Evolutionary conservation across 1,140 invertebrate species (phyloP).

Genomic region (Bactericera cockerelli): DNA sequence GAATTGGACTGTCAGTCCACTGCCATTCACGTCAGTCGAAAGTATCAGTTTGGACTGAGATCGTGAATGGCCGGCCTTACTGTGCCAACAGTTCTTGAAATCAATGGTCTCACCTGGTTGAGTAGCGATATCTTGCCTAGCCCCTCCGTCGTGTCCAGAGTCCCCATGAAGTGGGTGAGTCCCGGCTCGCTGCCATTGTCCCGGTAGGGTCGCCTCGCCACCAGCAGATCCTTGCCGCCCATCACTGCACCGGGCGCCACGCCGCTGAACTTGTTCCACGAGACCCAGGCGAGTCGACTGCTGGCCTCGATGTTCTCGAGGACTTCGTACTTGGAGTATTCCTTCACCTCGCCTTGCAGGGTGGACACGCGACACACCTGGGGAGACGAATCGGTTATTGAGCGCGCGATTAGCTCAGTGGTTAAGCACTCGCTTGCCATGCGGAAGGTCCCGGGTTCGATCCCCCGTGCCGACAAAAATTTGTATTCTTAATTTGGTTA

Average conservation of each 20-base stretch:
- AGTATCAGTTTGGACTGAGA: no score
- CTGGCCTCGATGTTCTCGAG: slow-evolving; percentile 58
- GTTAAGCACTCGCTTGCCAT: no score
- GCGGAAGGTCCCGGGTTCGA: no score
- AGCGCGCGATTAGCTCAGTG: no score
- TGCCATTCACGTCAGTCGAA: no score
- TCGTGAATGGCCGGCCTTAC: no score
- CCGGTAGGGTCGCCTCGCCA: slow-evolving; percentile 32
- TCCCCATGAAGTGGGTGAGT: slow-evolving; percentile 44
- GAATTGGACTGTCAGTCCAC: no score
- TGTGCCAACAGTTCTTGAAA: no score
- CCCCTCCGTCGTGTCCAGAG: slow-evolving; percentile 40
- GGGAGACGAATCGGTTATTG: no score
- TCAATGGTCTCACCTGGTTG: slow-evolving; percentile 37
- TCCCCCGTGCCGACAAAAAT: no score
- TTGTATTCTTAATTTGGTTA: no score
- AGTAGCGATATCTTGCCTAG: slow-evolving; percentile 49
- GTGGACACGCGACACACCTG: slow-evolving; percentile 33
- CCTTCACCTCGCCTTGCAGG: slow-evolving; percentile 37
- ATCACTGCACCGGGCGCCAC: slow-evolving; percentile 47
- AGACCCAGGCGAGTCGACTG: slow-evolving; percentile 52
- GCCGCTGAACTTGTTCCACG: slow-evolving; percentile 46
- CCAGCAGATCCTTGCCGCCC: slow-evolving; percentile 32
- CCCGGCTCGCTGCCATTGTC: slow-evolving; percentile 20
- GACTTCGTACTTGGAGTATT: slow-evolving; percentile 49